Evolutionary conservation across 2,797 vertebrate genomes (phyloP).

Genomic region (Tinamus major): DNA sequence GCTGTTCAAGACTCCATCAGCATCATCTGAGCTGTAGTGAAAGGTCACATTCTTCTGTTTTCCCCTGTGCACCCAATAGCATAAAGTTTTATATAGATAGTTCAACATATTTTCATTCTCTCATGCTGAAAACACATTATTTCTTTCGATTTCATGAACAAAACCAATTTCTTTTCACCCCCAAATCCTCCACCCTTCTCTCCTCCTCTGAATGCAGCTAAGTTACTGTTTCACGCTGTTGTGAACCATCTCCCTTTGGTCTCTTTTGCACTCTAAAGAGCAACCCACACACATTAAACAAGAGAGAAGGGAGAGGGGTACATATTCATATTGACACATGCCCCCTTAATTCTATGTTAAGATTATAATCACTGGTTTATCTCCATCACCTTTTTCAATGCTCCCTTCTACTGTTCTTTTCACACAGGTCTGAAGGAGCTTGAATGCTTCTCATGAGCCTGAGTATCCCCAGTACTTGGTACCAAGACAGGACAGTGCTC

Average conservation of each 20-base stretch:
- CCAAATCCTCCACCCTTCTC: background rate
- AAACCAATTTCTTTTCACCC: background rate
- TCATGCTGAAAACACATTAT: background rate
- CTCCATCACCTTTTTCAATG: conserved; percentile 1
- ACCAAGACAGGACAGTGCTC: background rate
- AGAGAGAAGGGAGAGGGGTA: background rate
- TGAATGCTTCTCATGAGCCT: background rate
- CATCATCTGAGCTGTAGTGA: background rate
- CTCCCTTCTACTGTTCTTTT: background rate
- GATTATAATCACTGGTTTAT: background rate
- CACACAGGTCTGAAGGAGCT: conserved; percentile 43
- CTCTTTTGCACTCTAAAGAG: background rate
- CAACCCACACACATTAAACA: background rate
- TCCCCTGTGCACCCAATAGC: background rate
- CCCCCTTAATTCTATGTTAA: background rate
- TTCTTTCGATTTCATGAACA: background rate
- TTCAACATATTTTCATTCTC: background rate
- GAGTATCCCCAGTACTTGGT: background rate
- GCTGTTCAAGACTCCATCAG: conserved; percentile 5
- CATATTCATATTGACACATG: background rate
- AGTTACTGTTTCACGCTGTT: background rate
- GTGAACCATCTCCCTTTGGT: background rate
- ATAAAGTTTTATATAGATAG: background rate
- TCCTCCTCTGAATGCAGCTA: background rate
- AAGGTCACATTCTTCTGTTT: background rate